phyloP scores from a whole-genome alignment of 2,113 vertebrate genomes.

The Motacilla tschutschensis region DNA sequence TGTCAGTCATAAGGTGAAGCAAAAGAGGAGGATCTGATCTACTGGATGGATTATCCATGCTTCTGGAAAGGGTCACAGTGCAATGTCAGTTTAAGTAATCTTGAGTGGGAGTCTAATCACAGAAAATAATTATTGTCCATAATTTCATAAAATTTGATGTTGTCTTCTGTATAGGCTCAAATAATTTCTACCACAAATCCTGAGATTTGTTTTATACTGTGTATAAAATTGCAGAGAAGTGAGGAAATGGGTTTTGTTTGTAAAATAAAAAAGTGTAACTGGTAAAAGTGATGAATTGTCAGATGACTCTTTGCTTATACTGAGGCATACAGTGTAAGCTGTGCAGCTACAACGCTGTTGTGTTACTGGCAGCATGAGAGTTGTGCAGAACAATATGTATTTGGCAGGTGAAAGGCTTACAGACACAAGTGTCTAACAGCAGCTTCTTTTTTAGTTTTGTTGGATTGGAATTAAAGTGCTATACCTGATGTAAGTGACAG shows the following conservation, averaged over 20 bases:
- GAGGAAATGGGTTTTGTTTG: neutral
- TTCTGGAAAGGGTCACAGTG: neutral
- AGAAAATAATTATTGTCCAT: neutral
- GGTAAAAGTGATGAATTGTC: neutral
- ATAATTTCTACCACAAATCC: neutral
- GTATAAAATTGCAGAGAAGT: neutral
- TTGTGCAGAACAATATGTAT: neutral
- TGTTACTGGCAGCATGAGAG: neutral
- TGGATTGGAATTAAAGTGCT: neutral
- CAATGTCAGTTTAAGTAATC: neutral
- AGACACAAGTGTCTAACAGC: neutral
- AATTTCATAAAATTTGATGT: neutral
- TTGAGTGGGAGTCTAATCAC: neutral
- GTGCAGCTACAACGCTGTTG: neutral
- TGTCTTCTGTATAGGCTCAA: neutral
- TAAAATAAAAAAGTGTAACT: neutral
- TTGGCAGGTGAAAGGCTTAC: neutral
- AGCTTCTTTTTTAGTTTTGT: neutral
- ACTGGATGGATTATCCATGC: neutral
- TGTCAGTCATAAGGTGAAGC: neutral
- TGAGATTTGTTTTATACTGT: slow-evolving; percentile 32
- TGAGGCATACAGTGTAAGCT: neutral
- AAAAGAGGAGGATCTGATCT: neutral
- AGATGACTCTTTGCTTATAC: neutral
- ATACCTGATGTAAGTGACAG: neutral